Evolutionary conservation across 2,888 invertebrate genomes (phyloP), one percentile per base, ranked within the genome.

Genomic region (Parnassius glacialis): DNA sequence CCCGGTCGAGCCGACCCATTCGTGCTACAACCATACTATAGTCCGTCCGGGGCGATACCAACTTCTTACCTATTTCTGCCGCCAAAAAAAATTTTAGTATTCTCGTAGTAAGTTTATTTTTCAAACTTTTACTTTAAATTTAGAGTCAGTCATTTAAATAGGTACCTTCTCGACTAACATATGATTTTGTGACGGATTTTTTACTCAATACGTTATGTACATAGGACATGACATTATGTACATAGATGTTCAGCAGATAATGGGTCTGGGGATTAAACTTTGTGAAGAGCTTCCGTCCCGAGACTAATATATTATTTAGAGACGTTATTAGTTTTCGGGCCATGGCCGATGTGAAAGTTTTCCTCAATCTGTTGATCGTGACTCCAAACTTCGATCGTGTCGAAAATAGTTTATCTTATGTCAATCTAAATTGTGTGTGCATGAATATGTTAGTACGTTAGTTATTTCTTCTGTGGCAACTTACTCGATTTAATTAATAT

Each of bases 231-330:
- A 48, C 48, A 48, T 13, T 45, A 45, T 11, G 11, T 34, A 34
- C 34, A 34, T 34, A 34, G 34, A 34, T 34, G 34, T 34, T 34
- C 34, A 11, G 2, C n/a, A n/a, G n/a, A 45, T 11, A 45, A 45
- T 34, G 12, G 45, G 45, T 12, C 45, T 48, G 48, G 7, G 13
- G 48, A 45, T 13, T 48, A 48, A 16, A 48, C 9, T 48, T 48
- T 12, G 48, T 13, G 10, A 7, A 43, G 44, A 12, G 48, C 10
- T 12, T 13, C 9, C 48, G 48, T 48, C 48, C 13, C 48, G 48
- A 48, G 13, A n/a, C 48, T 13, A 48, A 48, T 48, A 13, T 48
- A 48, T 48, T 48, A 48, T 48, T 48, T 42, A 52, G 41, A 9
- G 20, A 42, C 52, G 34, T 52, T 41, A 41, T 13, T 52, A 10